Percentiles rank a stretch among this genome's conserved stretches.
Evolutionary conservation across 2,113 vertebrate genomes (phyloP).

Genomic region (Scartelaos histophorus): DNA sequence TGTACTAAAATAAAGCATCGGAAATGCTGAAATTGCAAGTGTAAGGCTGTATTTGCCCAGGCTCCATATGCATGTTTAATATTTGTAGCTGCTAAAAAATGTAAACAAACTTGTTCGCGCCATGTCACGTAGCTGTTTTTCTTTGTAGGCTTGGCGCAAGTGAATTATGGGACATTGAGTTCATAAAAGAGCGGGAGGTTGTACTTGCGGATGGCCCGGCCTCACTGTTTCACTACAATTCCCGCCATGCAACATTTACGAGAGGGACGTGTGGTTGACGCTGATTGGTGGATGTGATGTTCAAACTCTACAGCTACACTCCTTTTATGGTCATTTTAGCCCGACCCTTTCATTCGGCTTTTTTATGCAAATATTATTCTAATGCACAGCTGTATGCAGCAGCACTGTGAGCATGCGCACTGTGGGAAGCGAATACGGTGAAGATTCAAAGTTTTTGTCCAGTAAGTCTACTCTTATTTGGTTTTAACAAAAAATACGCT

Average conservation of each 20-base stretch:
- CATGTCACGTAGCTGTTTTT: slow-evolving; percentile 59
- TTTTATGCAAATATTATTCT: slow-evolving; percentile 74
- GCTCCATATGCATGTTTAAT: background rate
- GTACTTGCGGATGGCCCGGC: background rate
- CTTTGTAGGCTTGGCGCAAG: slow-evolving; percentile 21
- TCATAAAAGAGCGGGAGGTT: background rate
- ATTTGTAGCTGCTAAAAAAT: slow-evolving; percentile 43
- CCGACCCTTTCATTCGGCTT: slow-evolving; percentile 56
- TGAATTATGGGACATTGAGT: slow-evolving; percentile 62
- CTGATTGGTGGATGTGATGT: slow-evolving; percentile 67
- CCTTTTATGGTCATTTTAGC: slow-evolving; percentile 75
- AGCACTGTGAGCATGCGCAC: slow-evolving; percentile 81
- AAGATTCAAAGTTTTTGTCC: slow-evolving; percentile 81
- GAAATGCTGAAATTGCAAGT: slow-evolving; percentile 53
- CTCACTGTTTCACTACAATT: slow-evolving; percentile 48
- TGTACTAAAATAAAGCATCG: slow-evolving; percentile 73
- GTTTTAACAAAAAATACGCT: slow-evolving; percentile 7
- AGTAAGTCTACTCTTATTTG: slow-evolving; percentile 71
- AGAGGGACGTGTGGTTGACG: background rate
- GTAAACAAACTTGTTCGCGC: slow-evolving; percentile 78
- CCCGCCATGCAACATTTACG: slow-evolving; percentile 61
- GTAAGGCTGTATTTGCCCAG: background rate
- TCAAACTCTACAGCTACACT: slow-evolving; percentile 66
- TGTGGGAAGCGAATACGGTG: slow-evolving; percentile 62
- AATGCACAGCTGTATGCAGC: slow-evolving; percentile 75